Evolutionary conservation across 1,140 invertebrate species (phyloP), one percentile per base, ranked within the genome.

Genomic region (Rhopalosiphum maidis): DNA sequence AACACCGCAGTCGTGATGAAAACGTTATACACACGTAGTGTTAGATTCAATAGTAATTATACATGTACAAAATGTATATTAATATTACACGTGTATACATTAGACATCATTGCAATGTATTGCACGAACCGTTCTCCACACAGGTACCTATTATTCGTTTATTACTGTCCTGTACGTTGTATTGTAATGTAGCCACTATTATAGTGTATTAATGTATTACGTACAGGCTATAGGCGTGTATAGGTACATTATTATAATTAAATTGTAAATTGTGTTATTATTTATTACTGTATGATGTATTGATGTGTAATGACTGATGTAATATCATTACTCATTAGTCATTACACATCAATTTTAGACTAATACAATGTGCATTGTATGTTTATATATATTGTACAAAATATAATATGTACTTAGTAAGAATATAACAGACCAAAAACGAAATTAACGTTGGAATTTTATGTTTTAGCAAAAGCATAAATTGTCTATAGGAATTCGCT

Each of bases 1-100:
- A 41, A 86, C 85, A 54, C 87, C 22, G 83, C 9, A 43, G 48
- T 88, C 87, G 87, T 88, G 87, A 88, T 48, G 87, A 88, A 35
- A 51, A 54, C 86, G 43, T 48, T 51, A 88, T 51, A 18, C 86
- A 30, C 46, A 46, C 46, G 46, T 41, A 85, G 83, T 43, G 83
- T 85, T 85, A 85, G 23, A 23, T 85, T 85, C 83, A 85, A 85
- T 41, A 41, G 37, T 85, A 43, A 41, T 85, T 83, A 83, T 85
- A 85, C 37, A 85, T 22, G 37, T 4, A 85, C 83, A 41, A 83
- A 85, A 85, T 41, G 37, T 43, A 30, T 85, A 85, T 85, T 41
- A 41, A 85, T 85, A 85, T 41, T 85, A 85, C 41, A 85, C 22
- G 83, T 85, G 83, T 83, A 41, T 15, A 77, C 60, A n/a, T n/a